phyloP scores from a whole-genome alignment of 1,140 invertebrate genomes.

The Solenopsis invicta region DNA sequence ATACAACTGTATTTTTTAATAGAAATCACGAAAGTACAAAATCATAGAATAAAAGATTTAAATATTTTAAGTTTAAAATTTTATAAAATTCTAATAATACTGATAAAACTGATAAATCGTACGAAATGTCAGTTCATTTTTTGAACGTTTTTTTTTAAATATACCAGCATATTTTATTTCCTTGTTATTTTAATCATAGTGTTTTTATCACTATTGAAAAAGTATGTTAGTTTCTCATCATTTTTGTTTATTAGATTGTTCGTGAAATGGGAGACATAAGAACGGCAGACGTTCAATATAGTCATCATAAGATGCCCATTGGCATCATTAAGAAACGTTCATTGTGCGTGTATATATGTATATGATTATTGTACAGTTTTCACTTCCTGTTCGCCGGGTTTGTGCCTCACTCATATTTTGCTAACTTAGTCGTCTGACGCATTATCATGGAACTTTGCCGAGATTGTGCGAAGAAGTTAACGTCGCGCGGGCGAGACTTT shows the following conservation, averaged over 20 bases:
- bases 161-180: neutral
- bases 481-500: slow-evolving; percentile 22
- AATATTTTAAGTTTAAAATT: neutral
- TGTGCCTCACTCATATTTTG: slow-evolving; percentile 27
- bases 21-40: neutral
- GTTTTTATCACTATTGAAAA: neutral
- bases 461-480: slow-evolving; percentile 46
- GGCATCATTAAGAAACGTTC: neutral
- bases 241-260: neutral
- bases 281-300: neutral
- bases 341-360: neutral
- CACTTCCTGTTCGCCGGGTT: slow-evolving; percentile 7
- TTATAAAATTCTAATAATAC: neutral
- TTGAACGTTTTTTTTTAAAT: neutral
- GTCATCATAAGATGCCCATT: slow-evolving; percentile 1
- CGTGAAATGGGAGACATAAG: neutral
- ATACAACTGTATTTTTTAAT: neutral
- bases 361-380: neutral
- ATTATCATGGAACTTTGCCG: slow-evolving; percentile 27
- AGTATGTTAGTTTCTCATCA: neutral
- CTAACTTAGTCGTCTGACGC: slow-evolving; percentile 4
- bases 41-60: neutral
- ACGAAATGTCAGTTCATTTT: neutral
- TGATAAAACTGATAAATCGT: neutral
- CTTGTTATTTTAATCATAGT: neutral